Evolutionary conservation across 1,140 invertebrate genomes (phyloP).

Genomic region (Heliconius melpomene): DNA sequence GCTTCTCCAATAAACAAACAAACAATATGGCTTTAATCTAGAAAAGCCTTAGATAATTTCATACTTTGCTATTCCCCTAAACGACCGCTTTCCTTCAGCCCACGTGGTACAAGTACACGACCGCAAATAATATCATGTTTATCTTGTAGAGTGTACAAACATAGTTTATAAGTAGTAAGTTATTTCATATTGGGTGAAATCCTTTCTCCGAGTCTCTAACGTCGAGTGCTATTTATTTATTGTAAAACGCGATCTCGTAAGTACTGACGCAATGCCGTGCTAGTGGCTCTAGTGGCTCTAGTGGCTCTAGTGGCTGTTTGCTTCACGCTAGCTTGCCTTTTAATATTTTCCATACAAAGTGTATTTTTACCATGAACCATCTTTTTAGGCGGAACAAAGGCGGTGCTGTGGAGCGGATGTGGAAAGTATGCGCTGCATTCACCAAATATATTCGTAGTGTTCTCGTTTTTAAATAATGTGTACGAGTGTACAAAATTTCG

Average conservation of each 20-base stretch:
- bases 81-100: neutral
- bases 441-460: slow-evolving; percentile 10
- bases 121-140: neutral
- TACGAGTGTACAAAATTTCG: neutral
- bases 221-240: neutral
- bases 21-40: neutral
- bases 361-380: slow-evolving; percentile 7
- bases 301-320: neutral
- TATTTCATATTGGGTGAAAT: neutral
- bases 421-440: neutral
- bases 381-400: slow-evolving; percentile 13
- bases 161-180: neutral
- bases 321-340: slow-evolving; percentile 12
- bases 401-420: neutral
- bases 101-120: neutral
- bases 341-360: slow-evolving; percentile 18
- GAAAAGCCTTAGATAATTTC: neutral
- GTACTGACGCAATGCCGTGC: neutral
- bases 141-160: neutral
- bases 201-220: neutral
- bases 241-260: neutral
- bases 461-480: neutral
- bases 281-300: no score
- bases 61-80: neutral
- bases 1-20: neutral